A percentile compares a stretch with the other conserved stretches of the same genome.
Evolutionary conservation across 2,888 invertebrate species (phyloP).

Genomic region (Electrophaes corylata): DNA sequence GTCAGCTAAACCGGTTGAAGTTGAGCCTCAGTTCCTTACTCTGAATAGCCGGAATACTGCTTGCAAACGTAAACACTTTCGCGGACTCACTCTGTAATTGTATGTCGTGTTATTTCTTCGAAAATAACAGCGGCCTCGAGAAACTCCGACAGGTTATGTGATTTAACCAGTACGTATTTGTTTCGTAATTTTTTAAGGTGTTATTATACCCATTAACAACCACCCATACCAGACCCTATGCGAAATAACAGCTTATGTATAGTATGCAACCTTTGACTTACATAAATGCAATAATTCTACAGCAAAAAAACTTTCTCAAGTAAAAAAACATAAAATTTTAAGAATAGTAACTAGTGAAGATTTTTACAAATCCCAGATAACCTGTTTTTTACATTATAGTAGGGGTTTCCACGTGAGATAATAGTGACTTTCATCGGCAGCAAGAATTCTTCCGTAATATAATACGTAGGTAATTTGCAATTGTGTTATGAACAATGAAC

Average conservation of each 20-base stretch:
- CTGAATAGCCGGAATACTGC: constrained; percentile 32
- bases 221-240: neutral
- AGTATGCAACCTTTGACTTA: too few species aligned
- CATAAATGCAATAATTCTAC: too few species aligned
- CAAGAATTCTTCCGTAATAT: constrained; percentile 16
- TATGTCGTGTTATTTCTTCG: constrained; percentile 18
- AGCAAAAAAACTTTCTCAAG: too few species aligned
- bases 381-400: neutral
- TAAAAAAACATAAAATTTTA: too few species aligned
- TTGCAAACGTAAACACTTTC: constrained; percentile 32
- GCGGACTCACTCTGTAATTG: constrained; percentile 25
- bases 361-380: neutral
- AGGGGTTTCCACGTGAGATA: neutral
- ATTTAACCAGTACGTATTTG: neutral
- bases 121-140: constrained; percentile 7
- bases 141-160: constrained; percentile 5
- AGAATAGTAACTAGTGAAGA: too few species aligned
- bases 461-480: constrained; percentile 10
- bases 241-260: neutral
- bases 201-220: neutral
- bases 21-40: constrained; percentile 36
- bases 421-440: neutral
- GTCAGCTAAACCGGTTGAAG: constrained; percentile 37
- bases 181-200: neutral
- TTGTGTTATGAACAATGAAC: constrained; percentile 17